Evolutionary conservation across 2,797 vertebrate species (phyloP), one percentile per base, ranked within the genome.

Genomic region (Eleutherodactylus coqui): DNA sequence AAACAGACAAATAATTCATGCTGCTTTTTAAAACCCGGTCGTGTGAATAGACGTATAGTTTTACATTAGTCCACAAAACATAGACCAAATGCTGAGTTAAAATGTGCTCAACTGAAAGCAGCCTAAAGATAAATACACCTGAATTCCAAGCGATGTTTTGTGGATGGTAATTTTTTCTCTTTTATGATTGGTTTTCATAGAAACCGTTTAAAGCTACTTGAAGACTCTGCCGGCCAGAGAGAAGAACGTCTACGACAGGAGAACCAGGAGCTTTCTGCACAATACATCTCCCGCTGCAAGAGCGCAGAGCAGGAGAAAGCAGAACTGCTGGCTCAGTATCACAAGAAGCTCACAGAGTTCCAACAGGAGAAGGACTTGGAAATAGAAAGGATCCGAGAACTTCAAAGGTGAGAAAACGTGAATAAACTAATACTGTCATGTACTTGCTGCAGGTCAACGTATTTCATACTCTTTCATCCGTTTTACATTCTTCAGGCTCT

Each of bases 371-470:
- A 93, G 36, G 92, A 94, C 87, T 89, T 91, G 0, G 96, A 98
- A 89, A 90, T 97, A 88, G 95, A 96, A 89, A 90, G 96, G 79
- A 95, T 98, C 60, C 83, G 90, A 81, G 95, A 97, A 24, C 95
- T 98, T 36, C 97, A 98, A 92, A 95, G 96, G 97, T 96, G 86
- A 90, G 88, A 32, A 41, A 21, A n/a, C 7, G 21, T 36, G 34
- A 43, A 32, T 9, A 53, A 21, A 24, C 21, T 3, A 58, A 3
- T 75, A 1, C 47, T 72, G 19, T 70, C 21, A 53, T 19, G 17
- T 51, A 2, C 7, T n/a, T n/a, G n/a, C n/a, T 16, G 67, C 3
- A 82, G 3, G 11, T 47, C 43, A 32, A 34, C 29, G 13, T 34
- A n/a, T 19, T 49, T 45, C 0, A n/a, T 49, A n/a, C 19, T 49